Conservation (phyloP, 2,888 invertebrate species). For the Chironomus riparius region DNA sequence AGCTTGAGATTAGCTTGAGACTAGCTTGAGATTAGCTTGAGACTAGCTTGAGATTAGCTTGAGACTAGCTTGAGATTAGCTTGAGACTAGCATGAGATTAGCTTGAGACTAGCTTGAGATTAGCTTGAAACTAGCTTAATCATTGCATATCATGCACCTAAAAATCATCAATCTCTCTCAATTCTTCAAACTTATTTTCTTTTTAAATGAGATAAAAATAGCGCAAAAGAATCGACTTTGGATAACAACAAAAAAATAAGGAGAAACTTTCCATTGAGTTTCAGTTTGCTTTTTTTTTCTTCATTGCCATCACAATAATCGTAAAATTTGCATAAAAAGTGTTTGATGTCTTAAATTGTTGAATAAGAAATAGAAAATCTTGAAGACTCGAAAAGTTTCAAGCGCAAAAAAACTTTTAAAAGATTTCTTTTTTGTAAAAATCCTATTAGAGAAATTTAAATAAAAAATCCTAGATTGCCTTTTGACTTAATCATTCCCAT, state of each 20-base stretch:
- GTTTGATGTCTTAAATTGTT: conserved; percentile 1
- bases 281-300: no score
- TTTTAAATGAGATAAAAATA: neutral
- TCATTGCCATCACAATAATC: neutral
- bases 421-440: neutral
- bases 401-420: neutral
- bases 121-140: no score
- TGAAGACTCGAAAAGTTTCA: neutral
- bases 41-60: no score
- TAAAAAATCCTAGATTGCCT: neutral
- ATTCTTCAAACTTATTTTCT: neutral
- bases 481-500: no score
- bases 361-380: neutral
- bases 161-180: neutral
- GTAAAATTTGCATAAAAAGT: conserved; percentile 12
- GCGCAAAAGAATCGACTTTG: neutral
- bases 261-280: neutral
- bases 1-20: no score
- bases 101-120: no score
- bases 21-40: no score
- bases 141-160: no score
- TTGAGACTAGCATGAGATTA: no score
- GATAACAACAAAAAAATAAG: neutral
- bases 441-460: neutral
- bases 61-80: no score